Percentiles rank a stretch among this genome's conserved stretches.
phyloP scores from a whole-genome alignment of 1,140 invertebrate genomes.

The Parapsyche elsis region DNA sequence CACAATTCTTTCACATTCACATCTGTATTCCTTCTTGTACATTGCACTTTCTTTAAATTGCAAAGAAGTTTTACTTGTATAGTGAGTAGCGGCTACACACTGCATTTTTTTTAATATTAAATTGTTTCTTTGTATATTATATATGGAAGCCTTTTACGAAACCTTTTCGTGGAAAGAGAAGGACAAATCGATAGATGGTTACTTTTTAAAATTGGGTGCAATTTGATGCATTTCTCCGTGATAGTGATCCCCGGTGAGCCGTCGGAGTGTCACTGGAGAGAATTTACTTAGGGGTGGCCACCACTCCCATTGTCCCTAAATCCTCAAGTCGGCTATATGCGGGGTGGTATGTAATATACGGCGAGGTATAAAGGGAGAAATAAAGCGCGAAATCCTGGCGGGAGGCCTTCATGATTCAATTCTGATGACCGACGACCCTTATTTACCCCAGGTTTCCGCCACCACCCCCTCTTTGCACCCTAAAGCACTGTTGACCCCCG shows the following conservation, averaged over 20 bases:
- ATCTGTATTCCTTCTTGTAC: too few species aligned
- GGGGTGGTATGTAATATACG: constrained; percentile 51
- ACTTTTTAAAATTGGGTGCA: constrained; percentile 15
- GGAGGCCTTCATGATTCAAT: constrained; percentile 55
- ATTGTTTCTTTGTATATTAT: too few species aligned
- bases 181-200: constrained; percentile 22
- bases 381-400: constrained; percentile 55
- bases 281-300: constrained; percentile 21
- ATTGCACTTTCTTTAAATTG: too few species aligned
- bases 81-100: too few species aligned
- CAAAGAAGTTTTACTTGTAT: too few species aligned
- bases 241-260: constrained; percentile 16
- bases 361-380: constrained; percentile 55
- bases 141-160: too few species aligned
- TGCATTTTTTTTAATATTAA: too few species aligned
- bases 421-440: constrained; percentile 56
- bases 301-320: constrained; percentile 47
- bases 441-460: constrained; percentile 46
- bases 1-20: too few species aligned
- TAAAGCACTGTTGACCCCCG: constrained; percentile 42
- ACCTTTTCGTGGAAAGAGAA: too few species aligned
- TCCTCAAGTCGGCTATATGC: constrained; percentile 44
- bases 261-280: constrained; percentile 27
- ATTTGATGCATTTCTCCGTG: constrained; percentile 11
- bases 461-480: neutral